A percentile compares a stretch with the other conserved stretches of the same genome.
Conservation (phyloP, 2,888 invertebrate species). For the Himalopsyche kuldschensis region DNA sequence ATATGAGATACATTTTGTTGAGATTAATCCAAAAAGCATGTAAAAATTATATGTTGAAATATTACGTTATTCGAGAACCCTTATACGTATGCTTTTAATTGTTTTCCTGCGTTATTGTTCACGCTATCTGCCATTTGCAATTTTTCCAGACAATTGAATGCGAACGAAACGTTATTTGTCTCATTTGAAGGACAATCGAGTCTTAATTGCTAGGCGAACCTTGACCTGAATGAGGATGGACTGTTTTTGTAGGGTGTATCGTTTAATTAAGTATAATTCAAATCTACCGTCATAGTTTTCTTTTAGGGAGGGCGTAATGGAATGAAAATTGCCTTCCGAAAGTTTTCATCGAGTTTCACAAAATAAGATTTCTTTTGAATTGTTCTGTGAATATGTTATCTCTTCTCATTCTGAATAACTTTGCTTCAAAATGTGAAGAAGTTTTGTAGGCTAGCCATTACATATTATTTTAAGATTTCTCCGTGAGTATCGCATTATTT, state of each 20-base stretch:
- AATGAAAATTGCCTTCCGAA: background rate
- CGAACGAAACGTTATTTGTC: background rate
- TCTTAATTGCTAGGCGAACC: background rate
- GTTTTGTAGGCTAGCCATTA: background rate
- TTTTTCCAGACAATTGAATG: background rate
- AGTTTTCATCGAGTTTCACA: background rate
- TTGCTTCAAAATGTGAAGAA: background rate
- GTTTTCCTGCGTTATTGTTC: background rate
- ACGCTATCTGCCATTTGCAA: background rate
- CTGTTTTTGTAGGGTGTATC: background rate
- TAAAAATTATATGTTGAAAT: background rate
- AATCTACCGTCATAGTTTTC: background rate
- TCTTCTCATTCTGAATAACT: background rate
- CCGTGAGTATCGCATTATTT: background rate
- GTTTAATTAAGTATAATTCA: background rate
- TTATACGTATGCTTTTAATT: background rate
- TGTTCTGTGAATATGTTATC: background rate
- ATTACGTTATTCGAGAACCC: background rate
- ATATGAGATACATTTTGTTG: too few species aligned
- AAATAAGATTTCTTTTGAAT: background rate
- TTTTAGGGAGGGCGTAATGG: background rate
- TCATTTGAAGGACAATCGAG: background rate
- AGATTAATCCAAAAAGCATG: too few species aligned
- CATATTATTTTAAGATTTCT: background rate
- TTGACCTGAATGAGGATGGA: background rate